Evolutionary conservation across 2,797 vertebrate species (phyloP), one percentile per base, ranked within the genome.

Genomic region (Alosa sapidissima): DNA sequence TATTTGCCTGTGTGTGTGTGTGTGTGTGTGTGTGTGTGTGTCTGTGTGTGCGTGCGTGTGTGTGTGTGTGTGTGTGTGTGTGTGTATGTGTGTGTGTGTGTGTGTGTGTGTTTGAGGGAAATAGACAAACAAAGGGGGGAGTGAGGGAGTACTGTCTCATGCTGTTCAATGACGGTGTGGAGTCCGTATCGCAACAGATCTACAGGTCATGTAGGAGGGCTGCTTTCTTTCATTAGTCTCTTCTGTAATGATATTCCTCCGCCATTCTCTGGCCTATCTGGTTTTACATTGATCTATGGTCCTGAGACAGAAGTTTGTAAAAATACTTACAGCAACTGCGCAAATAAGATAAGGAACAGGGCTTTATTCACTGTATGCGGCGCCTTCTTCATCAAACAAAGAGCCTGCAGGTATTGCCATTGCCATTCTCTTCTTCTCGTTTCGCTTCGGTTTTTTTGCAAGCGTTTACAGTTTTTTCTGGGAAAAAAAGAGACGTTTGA

Each of bases 311-410:
- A 93, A 94, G 92, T 94, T 93, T 93, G 91, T 92, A 93, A 91
- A 95, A 95, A 95, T 95, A 93, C 94, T 93, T 93, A 93, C 92
- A 93, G 90, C 93, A 91, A 93, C 94, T 94, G 94, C 93, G 94
- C 92, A 94, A 94, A 94, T 94, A 94, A 94, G 95, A 96, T 95
- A 95, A 95, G 94, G 87, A 89, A 86, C 84, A 11, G 72, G 91
- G 92, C 91, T 94, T 94, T 92, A 91, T 92, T 92, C 91, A 92
- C 89, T 90, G 89, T 89, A 91, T 91, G 91, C 92, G 92, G 92
- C 91, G 89, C 85, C 85, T 86, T 87, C 90, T 92, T 91, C 90
- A 94, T 95, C 93, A 93, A 91, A 90, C 48, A 84, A n/a, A 75
- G 84, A 88, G 87, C 87, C 81, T 41, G 16, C 14, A 62, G 84